Base-by-base conservation (phyloP, 1,140 invertebrate genomes). In the Chymomyza costata region DNA sequence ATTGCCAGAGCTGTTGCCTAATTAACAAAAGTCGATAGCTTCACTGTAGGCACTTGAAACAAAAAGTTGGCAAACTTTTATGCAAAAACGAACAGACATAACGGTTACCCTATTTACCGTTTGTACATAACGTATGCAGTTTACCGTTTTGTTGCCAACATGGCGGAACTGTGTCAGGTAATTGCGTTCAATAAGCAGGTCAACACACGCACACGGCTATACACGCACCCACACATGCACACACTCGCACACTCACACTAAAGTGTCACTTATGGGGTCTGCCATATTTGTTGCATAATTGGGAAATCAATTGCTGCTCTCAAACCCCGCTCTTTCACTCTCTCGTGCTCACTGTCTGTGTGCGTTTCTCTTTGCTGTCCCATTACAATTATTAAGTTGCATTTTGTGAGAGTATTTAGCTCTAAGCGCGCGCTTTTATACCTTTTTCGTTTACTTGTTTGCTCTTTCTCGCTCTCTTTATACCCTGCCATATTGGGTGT, bases 111-210 rank as follows among this genome's bases (percentile, higher is more conserved):
- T 54, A 31, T 32, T 58, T 59, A 19, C 41, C 43, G 50, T 76
- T 78, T 76, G 71, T 48, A 11, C 46, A 40, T 49, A 71, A 52
- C 70, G 54, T 69, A 80, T 67, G 60, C 71, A 71, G n/a, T n/a
- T n/a, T n/a, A n/a, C 70, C 73, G 58, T 78, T 78, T 67, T 40
- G 11, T 15, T 63, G 63, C 59, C 47, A 63, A 58, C n/a, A 21
- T 16, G 40, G 37, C 17, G 25, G 51, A 74, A 76, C 53, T 78
- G 54, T 78, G 71, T 63, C 73, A 78, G 71, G 63, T 76, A 76
- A 76, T 76, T 76, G 70, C 66, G 73, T 76, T 76, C 71, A 80
- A 78, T 78, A 78, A 78, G 73, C 73, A 80, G 71, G 73, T 78
- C 71, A 39, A 13, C 3, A 40, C 7, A 47, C 18, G 0, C 7